Evolutionary conservation across 2,113 vertebrate genomes (phyloP).

Genomic region (Dunckerocampus dactyliophorus): DNA sequence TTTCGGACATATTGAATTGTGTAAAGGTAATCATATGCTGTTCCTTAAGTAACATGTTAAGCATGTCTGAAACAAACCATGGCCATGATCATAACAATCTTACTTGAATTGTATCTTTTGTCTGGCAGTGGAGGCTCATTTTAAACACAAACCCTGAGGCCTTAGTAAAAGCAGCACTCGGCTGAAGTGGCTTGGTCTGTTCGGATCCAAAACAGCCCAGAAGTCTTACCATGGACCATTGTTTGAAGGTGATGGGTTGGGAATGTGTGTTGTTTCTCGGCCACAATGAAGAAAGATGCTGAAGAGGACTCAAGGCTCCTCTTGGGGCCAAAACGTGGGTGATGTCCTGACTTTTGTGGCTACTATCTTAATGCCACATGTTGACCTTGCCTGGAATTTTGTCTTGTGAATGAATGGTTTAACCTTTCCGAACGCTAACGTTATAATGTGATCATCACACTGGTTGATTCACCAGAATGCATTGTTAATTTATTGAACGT

Average conservation of each 20-base stretch:
- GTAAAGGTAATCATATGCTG: too few species aligned
- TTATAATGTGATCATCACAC: conserved; percentile 66
- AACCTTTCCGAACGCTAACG: conserved; percentile 55
- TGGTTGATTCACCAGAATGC: conserved; percentile 55
- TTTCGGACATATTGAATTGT: too few species aligned
- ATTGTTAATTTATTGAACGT: conserved; percentile 70
- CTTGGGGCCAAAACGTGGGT: conserved; percentile 23
- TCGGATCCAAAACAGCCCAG: conserved; percentile 37
- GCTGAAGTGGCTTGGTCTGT: conserved; percentile 21
- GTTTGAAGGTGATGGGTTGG: background rate
- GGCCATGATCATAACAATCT: background rate
- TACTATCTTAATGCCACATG: conserved; percentile 15
- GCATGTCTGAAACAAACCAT: background rate
- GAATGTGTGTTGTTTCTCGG: background rate
- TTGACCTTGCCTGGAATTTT: conserved; percentile 8
- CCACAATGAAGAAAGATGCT: conserved; percentile 4
- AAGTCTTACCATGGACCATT: conserved; percentile 11
- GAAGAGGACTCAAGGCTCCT: conserved; percentile 13
- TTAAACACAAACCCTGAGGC: conserved; percentile 95
- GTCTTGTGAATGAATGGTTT: conserved; percentile 54
- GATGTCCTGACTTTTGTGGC: conserved; percentile 47
- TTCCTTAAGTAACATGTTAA: background rate
- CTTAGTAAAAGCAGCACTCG: conserved; percentile 12
- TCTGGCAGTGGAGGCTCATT: conserved; percentile 92
- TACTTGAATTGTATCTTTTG: conserved; percentile 7